phyloP scores from a whole-genome alignment of 1,140 invertebrate genomes.

The Hirudo medicinalis region DNA sequence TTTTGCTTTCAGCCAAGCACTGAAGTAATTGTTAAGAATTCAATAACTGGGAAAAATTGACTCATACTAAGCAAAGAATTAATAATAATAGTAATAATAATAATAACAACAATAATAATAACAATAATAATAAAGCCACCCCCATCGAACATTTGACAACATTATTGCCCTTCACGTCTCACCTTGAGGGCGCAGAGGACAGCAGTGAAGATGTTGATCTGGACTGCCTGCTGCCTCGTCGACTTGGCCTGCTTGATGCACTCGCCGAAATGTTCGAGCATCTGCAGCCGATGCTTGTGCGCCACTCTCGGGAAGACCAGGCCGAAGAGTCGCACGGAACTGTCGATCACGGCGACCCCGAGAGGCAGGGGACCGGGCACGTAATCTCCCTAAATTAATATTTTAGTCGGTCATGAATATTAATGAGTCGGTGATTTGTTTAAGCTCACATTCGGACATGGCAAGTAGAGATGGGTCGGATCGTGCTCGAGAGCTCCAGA shows the following conservation, averaged over 20 bases:
- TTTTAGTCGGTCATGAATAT: neutral
- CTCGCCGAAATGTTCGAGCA: constrained; percentile 89
- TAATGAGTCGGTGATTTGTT: too few relatives aligned
- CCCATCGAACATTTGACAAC: too few relatives aligned
- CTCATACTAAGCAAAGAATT: too few relatives aligned
- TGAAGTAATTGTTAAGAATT: constrained; percentile 24
- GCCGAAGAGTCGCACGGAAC: constrained; percentile 80
- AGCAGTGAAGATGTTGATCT: constrained; percentile 91
- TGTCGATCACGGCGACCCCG: constrained; percentile 91
- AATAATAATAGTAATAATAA: too few relatives aligned
- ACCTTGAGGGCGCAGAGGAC: constrained; percentile 71
- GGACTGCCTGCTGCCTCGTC: constrained; percentile 77
- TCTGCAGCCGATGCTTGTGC: constrained; percentile 86
- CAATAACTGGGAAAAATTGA: too few relatives aligned
- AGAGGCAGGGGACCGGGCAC: constrained; percentile 74
- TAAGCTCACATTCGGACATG: constrained; percentile 47
- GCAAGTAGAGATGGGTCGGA: constrained; percentile 71
- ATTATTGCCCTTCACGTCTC: neutral
- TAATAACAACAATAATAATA: too few relatives aligned
- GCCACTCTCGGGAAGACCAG: constrained; percentile 82
- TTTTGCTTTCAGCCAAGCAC: constrained; percentile 72
- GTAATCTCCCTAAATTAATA: constrained; percentile 32
- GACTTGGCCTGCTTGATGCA: constrained; percentile 83
- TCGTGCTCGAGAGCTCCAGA: constrained; percentile 92
- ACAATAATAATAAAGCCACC: too few relatives aligned